Percentiles rank a stretch among this genome's conserved stretches.
Evolutionary conservation across 2,888 invertebrate genomes (phyloP).

Genomic region (Strigamia maritima): DNA sequence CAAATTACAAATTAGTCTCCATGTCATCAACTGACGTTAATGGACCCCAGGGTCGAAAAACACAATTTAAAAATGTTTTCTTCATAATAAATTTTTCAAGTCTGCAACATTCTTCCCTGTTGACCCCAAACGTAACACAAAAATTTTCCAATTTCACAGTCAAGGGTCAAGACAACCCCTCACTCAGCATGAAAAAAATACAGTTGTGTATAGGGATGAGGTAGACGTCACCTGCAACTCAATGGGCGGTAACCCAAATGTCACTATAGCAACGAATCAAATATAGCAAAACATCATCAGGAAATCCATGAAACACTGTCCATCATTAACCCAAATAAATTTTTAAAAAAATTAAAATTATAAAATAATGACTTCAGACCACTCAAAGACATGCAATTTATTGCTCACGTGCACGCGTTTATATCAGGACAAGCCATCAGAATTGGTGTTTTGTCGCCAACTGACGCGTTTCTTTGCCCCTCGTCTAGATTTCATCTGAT

Average conservation of each 20-base stretch:
- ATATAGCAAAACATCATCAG: neutral
- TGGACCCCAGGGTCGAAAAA: neutral
- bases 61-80: constrained; percentile 6
- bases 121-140: constrained; percentile 1
- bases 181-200: constrained; percentile 7
- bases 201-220: constrained; percentile 3
- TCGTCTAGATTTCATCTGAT: constrained; percentile 7
- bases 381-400: neutral
- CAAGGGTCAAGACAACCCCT: constrained; percentile 4
- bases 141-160: constrained; percentile 19
- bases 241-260: neutral
- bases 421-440: neutral
- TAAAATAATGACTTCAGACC: neutral
- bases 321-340: constrained; percentile 11
- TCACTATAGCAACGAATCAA: constrained; percentile 20
- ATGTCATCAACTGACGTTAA: neutral
- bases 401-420: constrained; percentile 15
- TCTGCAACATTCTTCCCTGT: neutral
- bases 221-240: constrained; percentile 22
- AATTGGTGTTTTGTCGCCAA: constrained; percentile 23
- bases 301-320: neutral
- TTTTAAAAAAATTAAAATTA: neutral
- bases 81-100: constrained; percentile 11
- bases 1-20: constrained; percentile 17
- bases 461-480: constrained; percentile 7